These are phyloP conservation scores for Sphenopsis melanotis DNA, from an alignment of 2,797 vertebrate species.

Conservation along the genomic window DNA sequence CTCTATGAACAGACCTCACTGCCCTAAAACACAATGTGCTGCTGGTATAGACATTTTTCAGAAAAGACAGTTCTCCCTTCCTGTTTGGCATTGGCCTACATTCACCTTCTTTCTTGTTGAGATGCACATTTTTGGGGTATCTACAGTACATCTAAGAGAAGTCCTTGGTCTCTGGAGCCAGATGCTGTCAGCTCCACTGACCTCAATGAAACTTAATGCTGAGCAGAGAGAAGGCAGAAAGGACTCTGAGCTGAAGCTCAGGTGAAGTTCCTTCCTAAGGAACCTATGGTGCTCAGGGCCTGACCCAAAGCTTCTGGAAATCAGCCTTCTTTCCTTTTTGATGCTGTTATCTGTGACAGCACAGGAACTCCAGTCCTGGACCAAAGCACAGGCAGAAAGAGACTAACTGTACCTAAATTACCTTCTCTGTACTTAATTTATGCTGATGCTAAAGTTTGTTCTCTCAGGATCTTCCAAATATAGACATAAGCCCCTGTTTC, in stretches of 20 bases:
- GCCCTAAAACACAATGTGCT: neutral
- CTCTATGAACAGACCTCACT: neutral
- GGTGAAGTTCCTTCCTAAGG: neutral
- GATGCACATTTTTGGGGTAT: neutral
- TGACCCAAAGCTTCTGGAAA: neutral
- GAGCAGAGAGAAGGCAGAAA: neutral
- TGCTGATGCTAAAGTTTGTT: conserved; percentile 2
- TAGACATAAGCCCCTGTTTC: conserved; percentile 4
- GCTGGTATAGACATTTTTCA: neutral
- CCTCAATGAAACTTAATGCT: neutral
- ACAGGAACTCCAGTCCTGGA: neutral
- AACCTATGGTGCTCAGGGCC: neutral
- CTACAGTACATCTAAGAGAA: neutral
- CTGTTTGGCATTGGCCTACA: neutral
- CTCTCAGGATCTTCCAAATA: conserved; percentile 28
- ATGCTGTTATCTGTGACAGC: neutral
- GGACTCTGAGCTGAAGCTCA: neutral
- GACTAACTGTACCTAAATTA: neutral
- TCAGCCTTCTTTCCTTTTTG: neutral
- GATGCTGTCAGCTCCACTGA: neutral
- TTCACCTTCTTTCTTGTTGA: neutral
- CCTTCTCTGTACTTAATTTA: conserved; percentile 2
- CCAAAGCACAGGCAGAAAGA: neutral
- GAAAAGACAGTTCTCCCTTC: neutral
- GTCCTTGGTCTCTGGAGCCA: neutral